Conservation (phyloP, 1,140 invertebrate species). For the Ips nitidus region DNA sequence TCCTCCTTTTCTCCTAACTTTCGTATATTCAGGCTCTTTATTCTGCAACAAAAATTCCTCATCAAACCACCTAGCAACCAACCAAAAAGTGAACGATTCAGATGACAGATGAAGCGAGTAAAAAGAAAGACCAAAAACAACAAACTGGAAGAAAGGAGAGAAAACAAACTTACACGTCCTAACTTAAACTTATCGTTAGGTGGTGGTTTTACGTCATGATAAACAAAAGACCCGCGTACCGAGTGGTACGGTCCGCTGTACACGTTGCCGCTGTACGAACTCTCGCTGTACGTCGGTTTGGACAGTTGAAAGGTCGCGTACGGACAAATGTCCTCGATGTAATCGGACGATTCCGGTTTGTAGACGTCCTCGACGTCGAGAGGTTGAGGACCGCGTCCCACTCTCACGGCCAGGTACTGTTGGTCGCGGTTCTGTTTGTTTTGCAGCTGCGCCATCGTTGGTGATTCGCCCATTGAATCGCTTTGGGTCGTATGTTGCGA, state of each 20-base stretch:
- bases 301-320: constrained; percentile 89
- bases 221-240: constrained; percentile 85
- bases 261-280: constrained; percentile 85
- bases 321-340: constrained; percentile 88
- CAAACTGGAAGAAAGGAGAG: background rate
- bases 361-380: constrained; percentile 52
- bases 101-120: background rate
- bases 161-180: constrained; percentile 56
- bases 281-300: constrained; percentile 82
- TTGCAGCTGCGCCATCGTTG: constrained; percentile 71
- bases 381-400: constrained; percentile 47
- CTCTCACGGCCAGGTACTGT: constrained; percentile 66
- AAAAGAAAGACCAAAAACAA: constrained; percentile 2
- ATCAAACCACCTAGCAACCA: background rate
- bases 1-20: constrained; percentile 78
- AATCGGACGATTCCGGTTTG: constrained; percentile 60
- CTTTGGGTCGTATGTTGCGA: constrained; percentile 50
- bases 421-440: constrained; percentile 76
- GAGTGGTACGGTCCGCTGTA: constrained; percentile 83
- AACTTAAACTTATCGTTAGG: constrained; percentile 63
- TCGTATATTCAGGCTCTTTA: constrained; percentile 79
- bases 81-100: constrained; percentile 1
- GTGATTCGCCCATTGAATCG: constrained; percentile 62
- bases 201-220: constrained; percentile 76
- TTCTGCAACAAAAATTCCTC: constrained; percentile 56